Evolutionary conservation across 2,113 vertebrate genomes (phyloP).

Genomic region (Columbina picui): DNA sequence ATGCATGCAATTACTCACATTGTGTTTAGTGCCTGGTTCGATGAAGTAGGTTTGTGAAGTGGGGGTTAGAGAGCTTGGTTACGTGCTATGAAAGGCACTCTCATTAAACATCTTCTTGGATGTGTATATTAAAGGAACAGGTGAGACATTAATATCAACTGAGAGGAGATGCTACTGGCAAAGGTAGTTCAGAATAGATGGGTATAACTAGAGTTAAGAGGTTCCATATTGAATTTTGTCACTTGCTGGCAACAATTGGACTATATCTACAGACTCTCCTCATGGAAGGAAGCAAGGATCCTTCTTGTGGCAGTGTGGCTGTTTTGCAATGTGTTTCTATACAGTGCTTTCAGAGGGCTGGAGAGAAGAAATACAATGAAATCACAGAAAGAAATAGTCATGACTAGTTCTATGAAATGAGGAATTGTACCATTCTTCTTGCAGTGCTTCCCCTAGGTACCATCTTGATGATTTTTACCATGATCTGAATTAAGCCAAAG

Average conservation of each 20-base stretch:
- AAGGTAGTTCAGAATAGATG: not conserved
- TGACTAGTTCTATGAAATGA: not conserved
- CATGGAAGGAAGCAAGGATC: not conserved
- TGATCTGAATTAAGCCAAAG: not conserved
- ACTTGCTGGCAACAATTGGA: not conserved
- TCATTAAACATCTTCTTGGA: not conserved
- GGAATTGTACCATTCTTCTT: not conserved
- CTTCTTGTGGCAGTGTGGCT: not conserved
- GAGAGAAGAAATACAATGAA: not conserved
- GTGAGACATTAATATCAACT: not conserved
- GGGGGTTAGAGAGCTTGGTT: not conserved
- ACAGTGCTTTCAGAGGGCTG: not conserved
- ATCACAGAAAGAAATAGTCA: not conserved
- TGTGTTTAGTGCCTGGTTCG: not conserved
- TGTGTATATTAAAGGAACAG: not conserved
- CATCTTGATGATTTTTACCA: not conserved
- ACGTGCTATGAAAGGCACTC: not conserved
- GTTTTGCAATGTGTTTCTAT: not conserved
- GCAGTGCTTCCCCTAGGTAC: not conserved
- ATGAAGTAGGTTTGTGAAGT: not conserved
- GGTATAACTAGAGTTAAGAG: not conserved
- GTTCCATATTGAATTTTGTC: not conserved
- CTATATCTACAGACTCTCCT: not conserved
- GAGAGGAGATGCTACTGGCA: not conserved
- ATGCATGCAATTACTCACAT: not conserved